Conservation (phyloP, 2,113 vertebrate species). For the Laticauda laticaudata region DNA sequence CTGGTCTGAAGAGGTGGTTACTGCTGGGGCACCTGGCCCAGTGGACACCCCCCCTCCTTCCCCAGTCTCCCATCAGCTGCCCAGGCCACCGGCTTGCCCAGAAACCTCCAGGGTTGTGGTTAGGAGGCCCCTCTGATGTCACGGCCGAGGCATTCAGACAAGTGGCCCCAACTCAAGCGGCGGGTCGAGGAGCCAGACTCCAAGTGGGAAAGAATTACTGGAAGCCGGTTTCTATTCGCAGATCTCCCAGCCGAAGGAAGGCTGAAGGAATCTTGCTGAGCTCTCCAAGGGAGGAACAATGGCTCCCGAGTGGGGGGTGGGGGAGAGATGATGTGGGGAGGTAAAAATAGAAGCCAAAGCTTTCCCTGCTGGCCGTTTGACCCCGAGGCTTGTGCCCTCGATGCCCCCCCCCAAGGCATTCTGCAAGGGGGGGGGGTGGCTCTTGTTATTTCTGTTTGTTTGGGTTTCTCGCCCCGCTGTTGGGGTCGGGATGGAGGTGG, state of each 20-base stretch:
- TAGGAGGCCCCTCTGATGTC: constrained; percentile 54
- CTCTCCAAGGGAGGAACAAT: constrained; percentile 75
- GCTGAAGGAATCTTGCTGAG: constrained; percentile 60
- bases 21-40: neutral
- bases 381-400: constrained; percentile 27
- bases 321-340: constrained; percentile 56
- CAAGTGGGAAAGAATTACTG: constrained; percentile 90
- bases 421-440: neutral
- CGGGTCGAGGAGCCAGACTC: constrained; percentile 66
- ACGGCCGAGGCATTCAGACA: constrained; percentile 25
- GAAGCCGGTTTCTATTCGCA: constrained; percentile 89
- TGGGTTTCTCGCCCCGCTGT: neutral
- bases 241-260: constrained; percentile 65
- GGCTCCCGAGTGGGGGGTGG: constrained; percentile 72
- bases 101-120: fast-evolving
- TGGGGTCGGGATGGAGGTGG: neutral
- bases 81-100: neutral
- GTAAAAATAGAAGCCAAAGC: constrained; percentile 76
- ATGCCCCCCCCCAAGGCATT: neutral
- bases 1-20: neutral
- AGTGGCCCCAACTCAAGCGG: constrained; percentile 53
- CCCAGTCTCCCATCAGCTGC: neutral
- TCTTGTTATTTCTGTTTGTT: neutral
- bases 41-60: neutral
- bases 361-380: constrained; percentile 24